These are phyloP conservation scores for Microplitis demolitor DNA, from an alignment of 1,140 invertebrate species.

Conservation along the genomic window DNA sequence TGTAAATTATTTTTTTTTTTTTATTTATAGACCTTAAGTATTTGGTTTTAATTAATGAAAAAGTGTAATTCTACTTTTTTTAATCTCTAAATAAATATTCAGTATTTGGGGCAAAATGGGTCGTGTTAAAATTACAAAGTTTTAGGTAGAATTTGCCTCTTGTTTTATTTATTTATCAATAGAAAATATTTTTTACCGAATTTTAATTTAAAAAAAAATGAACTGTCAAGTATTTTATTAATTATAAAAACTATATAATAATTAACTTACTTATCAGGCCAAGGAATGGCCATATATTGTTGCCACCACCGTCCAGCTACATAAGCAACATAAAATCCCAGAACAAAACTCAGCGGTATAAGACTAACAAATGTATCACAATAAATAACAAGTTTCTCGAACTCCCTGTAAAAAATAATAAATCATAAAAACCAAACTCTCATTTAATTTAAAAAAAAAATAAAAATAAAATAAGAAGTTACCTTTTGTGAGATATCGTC, in stretches of 20 bases:
- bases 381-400: conserved; percentile 68
- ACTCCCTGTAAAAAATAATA: conserved; percentile 57
- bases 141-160: too few relatives aligned
- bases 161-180: too few relatives aligned
- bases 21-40: too few relatives aligned
- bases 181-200: too few relatives aligned
- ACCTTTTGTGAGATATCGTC: conserved; percentile 65
- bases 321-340: conserved; percentile 78
- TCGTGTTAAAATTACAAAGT: too few relatives aligned
- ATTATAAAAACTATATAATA: neutral
- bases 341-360: conserved; percentile 73
- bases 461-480: conserved; percentile 27
- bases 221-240: neutral
- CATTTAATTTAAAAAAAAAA: neutral
- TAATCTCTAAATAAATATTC: too few relatives aligned
- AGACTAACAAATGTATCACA: conserved; percentile 70
- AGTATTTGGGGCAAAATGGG: too few relatives aligned
- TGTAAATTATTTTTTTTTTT: conserved; percentile 41
- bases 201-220: too few relatives aligned
- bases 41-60: too few relatives aligned
- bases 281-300: conserved; percentile 74
- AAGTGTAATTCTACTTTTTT: too few relatives aligned
- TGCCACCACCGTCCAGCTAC: conserved; percentile 77
- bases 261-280: conserved; percentile 72
- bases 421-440: conserved; percentile 3